phyloP scores from a whole-genome alignment of 2,888 invertebrate genomes.

The Iselma pallidipennis region DNA sequence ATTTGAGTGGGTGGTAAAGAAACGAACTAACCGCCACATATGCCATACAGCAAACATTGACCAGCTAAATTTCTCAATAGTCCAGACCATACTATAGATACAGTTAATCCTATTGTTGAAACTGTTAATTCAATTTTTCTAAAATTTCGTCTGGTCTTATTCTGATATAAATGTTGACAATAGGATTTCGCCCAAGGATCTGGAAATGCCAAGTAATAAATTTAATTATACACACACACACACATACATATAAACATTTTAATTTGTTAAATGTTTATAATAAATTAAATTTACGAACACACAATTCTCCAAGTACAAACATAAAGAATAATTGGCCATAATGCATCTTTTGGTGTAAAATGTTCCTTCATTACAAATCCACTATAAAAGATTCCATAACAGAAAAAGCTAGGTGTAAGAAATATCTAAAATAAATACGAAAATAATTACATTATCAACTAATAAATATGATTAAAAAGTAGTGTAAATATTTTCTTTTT shows the following conservation, averaged over 20 bases:
- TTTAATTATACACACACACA: too few relatives aligned
- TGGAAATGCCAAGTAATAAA: slow-evolving; percentile 28
- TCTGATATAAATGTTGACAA: slow-evolving; percentile 32
- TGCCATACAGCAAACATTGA: not conserved
- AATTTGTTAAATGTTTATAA: slow-evolving; percentile 8
- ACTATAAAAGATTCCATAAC: slow-evolving; percentile 36
- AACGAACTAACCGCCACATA: not conserved
- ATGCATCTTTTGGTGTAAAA: slow-evolving; percentile 25
- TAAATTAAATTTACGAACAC: slow-evolving; percentile 27
- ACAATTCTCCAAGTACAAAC: slow-evolving; percentile 30
- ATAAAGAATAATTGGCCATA: slow-evolving; percentile 38
- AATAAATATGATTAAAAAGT: too few relatives aligned
- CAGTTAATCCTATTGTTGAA: not conserved
- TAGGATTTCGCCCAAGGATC: slow-evolving; percentile 35
- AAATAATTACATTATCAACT: too few relatives aligned
- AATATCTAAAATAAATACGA: slow-evolving; percentile 31
- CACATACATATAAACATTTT: too few relatives aligned
- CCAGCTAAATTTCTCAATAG: not conserved
- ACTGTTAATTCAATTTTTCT: not conserved
- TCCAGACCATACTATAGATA: not conserved
- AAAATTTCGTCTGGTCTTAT: slow-evolving; percentile 15
- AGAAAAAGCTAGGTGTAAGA: slow-evolving; percentile 29
- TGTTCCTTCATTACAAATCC: slow-evolving; percentile 24
- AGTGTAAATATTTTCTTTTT: too few relatives aligned
- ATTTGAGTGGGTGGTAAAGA: too few relatives aligned